A percentile compares a stretch with the other conserved stretches of the same genome.
phyloP scores from a whole-genome alignment of 92 coral and sea anemone species.

The Siderastrea radians region DNA sequence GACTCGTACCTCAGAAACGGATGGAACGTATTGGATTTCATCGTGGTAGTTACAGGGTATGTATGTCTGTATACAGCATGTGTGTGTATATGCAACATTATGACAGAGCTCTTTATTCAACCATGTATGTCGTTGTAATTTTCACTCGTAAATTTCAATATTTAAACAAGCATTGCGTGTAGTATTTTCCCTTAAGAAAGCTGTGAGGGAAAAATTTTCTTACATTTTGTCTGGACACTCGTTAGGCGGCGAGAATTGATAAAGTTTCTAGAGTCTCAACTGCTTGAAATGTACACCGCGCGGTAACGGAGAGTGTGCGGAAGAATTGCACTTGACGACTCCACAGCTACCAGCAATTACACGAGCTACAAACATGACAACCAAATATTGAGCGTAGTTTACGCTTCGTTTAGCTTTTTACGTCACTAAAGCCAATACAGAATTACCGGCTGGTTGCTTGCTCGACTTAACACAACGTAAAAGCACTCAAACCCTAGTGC shows the following conservation, averaged over 20 bases:
- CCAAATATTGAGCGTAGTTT: constrained; percentile 14
- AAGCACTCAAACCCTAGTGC: background rate
- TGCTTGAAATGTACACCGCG: constrained; percentile 13
- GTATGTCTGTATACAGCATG: constrained; percentile 52
- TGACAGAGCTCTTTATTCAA: constrained; percentile 33
- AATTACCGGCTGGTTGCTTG: background rate
- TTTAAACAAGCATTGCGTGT: constrained; percentile 32
- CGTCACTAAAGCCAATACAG: background rate
- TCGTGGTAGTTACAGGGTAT: constrained; percentile 98
- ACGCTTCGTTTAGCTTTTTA: background rate
- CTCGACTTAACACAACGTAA: background rate
- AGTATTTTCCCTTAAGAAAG: background rate
- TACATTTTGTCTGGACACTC: background rate
- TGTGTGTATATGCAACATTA: constrained; percentile 35
- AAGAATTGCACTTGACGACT: constrained; percentile 14
- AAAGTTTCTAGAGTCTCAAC: background rate
- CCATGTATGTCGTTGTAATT: constrained; percentile 53
- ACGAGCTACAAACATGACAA: constrained; percentile 11
- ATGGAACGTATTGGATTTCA: constrained; percentile 96
- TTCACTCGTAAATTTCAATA: constrained; percentile 48
- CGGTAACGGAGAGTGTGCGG: constrained; percentile 15
- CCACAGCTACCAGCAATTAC: background rate
- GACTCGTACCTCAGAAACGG: constrained; percentile 96
- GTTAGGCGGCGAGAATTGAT: background rate
- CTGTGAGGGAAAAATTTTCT: background rate